Evolutionary conservation across 2,888 invertebrate species (phyloP).

Genomic region (Caenorhabditis zanzibari): DNA sequence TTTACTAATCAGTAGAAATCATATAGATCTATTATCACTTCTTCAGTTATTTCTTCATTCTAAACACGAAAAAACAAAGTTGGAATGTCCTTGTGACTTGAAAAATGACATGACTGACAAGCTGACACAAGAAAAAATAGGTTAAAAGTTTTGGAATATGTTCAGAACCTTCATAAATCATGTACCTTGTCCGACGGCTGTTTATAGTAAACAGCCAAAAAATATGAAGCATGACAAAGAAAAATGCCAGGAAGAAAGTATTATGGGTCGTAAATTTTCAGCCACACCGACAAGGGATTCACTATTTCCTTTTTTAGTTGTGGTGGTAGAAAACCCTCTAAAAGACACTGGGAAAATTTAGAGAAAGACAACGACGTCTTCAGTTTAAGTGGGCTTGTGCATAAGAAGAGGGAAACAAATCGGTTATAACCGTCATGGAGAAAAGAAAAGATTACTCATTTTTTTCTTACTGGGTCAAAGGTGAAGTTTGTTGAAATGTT

Average conservation of each 20-base stretch:
- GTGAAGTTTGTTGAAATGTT: constrained; percentile 15
- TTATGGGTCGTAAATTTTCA: constrained; percentile 53
- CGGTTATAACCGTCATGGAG: constrained; percentile 43
- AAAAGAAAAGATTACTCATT: constrained; percentile 40
- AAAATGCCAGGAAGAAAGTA: constrained; percentile 30
- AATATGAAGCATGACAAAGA: neutral
- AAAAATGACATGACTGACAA: constrained; percentile 42
- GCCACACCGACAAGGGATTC: constrained; percentile 29
- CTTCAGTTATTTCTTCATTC: constrained; percentile 3
- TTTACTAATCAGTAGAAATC: too few species aligned
- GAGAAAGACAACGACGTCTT: constrained; percentile 34
- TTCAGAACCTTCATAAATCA: constrained; percentile 52
- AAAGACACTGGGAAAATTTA: constrained; percentile 23
- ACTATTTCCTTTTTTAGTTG: constrained; percentile 10
- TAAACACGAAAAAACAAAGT: constrained; percentile 18
- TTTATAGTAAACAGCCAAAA: constrained; percentile 22
- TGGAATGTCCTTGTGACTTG: constrained; percentile 46
- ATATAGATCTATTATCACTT: constrained; percentile 1
- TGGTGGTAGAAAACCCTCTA: constrained; percentile 6
- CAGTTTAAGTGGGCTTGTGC: constrained; percentile 33
- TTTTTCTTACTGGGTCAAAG: constrained; percentile 28
- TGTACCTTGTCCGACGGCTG: constrained; percentile 29
- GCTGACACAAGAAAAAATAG: constrained; percentile 36
- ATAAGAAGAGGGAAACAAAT: constrained; percentile 48
- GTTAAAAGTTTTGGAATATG: constrained; percentile 15